phyloP scores from a whole-genome alignment of 2,888 invertebrate species.

The Dexiosoma caninum region DNA sequence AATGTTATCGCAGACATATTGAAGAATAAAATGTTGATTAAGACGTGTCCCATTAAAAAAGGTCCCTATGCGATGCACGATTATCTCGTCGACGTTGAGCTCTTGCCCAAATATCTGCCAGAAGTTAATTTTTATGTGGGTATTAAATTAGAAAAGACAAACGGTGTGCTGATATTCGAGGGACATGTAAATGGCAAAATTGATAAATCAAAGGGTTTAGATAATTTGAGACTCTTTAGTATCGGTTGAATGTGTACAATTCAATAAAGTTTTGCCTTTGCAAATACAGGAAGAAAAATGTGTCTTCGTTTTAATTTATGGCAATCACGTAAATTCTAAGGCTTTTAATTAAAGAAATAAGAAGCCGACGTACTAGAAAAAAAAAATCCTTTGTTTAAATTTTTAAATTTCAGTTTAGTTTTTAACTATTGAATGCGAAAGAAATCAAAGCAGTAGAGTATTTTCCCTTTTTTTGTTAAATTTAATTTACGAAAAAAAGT shows the following conservation, averaged over 20 bases:
- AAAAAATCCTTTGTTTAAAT: constrained; percentile 19
- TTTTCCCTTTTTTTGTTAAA: too few relatives aligned
- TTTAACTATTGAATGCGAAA: not conserved
- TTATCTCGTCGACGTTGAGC: constrained; percentile 73
- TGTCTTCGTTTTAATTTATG: not conserved
- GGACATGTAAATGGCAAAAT: constrained; percentile 69
- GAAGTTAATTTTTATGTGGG: constrained; percentile 69
- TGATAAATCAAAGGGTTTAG: constrained; percentile 75
- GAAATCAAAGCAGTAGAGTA: too few relatives aligned
- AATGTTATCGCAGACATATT: constrained; percentile 70
- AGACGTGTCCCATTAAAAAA: constrained; percentile 70
- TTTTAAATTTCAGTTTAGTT: constrained; percentile 2
- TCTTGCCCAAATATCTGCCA: constrained; percentile 72
- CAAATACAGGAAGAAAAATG: not conserved
- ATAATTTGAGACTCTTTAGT: constrained; percentile 75
- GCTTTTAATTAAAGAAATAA: not conserved
- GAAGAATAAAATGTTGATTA: constrained; percentile 70
- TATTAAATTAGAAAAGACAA: constrained; percentile 63
- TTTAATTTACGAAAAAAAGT: not conserved
- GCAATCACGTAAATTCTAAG: constrained; percentile 23
- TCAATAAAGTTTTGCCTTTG: not conserved
- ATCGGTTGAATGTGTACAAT: constrained; percentile 66
- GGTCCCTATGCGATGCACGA: constrained; percentile 68
- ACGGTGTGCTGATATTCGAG: constrained; percentile 65
- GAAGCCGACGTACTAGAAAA: not conserved